Evolutionary conservation across 30 jellyfish, hydroid and myxozoan species (phyloP).

Genomic region (Aurelia sp.): DNA sequence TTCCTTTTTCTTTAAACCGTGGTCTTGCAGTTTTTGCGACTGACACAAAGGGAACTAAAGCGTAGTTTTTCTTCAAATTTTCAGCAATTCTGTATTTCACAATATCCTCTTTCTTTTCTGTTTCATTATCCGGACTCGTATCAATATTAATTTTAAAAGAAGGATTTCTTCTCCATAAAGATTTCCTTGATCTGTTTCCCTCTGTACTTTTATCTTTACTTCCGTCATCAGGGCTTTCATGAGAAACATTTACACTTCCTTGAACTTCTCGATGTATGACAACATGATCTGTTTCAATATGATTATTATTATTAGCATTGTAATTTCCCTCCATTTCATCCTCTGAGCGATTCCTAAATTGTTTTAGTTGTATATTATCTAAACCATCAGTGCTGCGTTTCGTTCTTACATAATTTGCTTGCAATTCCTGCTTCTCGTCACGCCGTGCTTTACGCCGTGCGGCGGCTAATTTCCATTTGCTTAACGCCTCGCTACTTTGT

Average conservation of each 20-base stretch:
- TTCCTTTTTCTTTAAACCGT: not conserved
- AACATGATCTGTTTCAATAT: too few relatives aligned
- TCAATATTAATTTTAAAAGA: constrained; percentile 19
- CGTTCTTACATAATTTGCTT: constrained; percentile 6
- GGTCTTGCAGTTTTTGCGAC: not conserved
- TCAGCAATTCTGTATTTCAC: constrained; percentile 9
- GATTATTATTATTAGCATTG: not conserved
- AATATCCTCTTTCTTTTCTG: not conserved
- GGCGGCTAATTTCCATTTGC: constrained; percentile 58
- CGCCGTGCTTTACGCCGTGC: constrained; percentile 50
- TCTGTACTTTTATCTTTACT: too few relatives aligned
- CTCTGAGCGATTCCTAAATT: constrained; percentile 14
- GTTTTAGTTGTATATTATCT: constrained; percentile 37
- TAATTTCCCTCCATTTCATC: not conserved
- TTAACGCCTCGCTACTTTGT: constrained; percentile 23
- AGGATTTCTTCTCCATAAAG: constrained; percentile 39
- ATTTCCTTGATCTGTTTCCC: not conserved
- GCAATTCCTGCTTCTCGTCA: constrained; percentile 12
- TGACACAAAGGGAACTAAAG: constrained; percentile 23
- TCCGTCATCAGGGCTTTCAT: not conserved
- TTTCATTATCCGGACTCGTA: constrained; percentile 4
- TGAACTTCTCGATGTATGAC: too few relatives aligned
- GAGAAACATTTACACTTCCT: not conserved
- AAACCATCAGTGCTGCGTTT: constrained; percentile 55
- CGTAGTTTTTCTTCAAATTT: constrained; percentile 1